phyloP scores from a whole-genome alignment of 2,113 vertebrate species.

The Eidolon helvum region DNA sequence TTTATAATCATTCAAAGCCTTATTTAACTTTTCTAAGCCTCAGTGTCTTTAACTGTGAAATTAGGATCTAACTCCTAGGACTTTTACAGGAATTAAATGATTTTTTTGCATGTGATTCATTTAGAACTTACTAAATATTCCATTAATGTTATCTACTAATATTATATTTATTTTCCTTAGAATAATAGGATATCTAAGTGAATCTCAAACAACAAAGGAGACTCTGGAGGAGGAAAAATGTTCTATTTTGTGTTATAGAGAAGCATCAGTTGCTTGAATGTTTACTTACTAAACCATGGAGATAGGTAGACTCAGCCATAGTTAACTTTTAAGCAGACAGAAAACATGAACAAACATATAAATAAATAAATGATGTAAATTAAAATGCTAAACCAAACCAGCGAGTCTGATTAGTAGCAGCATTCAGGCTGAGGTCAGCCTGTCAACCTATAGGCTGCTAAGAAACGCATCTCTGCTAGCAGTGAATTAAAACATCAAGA shows the following conservation, averaged over 20 bases:
- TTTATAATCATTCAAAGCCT: neutral
- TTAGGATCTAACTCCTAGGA: conserved; percentile 35
- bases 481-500: conserved; percentile 75
- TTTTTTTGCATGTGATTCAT: neutral
- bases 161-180: conserved; percentile 28
- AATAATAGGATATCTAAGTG: neutral
- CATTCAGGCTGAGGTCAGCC: conserved; percentile 39
- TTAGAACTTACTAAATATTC: conserved; percentile 60
- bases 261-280: neutral
- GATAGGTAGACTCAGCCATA: neutral
- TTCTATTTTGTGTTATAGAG: neutral
- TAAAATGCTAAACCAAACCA: conserved; percentile 59
- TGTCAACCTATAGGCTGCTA: conserved; percentile 64
- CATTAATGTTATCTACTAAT: conserved; percentile 29
- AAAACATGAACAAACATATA: conserved; percentile 32
- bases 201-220: neutral
- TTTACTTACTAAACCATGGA: neutral
- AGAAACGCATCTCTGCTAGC: neutral
- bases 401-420: conserved; percentile 48
- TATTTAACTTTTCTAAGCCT: conserved; percentile 39
- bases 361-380: conserved; percentile 53
- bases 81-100: conserved; percentile 29
- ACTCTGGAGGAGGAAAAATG: neutral
- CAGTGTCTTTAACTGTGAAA: conserved; percentile 62
- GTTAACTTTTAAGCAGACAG: neutral